Conservation (phyloP, 2,797 vertebrate species). For the Vireo griseus region DNA sequence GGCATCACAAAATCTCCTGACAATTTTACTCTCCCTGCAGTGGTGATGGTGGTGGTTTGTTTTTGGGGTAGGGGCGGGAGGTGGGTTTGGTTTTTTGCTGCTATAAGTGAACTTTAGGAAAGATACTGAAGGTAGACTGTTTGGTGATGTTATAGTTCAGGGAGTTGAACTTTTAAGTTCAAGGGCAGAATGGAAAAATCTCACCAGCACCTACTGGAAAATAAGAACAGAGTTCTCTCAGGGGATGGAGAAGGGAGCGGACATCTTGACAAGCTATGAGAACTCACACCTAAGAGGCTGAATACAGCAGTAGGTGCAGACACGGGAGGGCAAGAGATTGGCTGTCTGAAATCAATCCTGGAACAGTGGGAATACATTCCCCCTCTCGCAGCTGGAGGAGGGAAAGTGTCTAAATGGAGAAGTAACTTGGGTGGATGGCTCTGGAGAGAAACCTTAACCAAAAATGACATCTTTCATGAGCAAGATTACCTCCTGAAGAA, state of each 20-base stretch:
- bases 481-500: neutral
- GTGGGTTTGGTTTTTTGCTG: neutral
- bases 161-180: neutral
- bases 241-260: neutral
- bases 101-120: neutral
- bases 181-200: neutral
- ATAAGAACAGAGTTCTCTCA: neutral
- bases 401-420: neutral
- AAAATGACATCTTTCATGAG: neutral
- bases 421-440: neutral
- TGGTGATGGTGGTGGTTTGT: neutral
- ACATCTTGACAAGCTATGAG: neutral
- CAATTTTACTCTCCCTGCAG: neutral
- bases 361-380: neutral
- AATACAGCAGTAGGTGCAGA: neutral
- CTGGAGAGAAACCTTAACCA: neutral
- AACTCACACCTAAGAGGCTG: neutral
- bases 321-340: neutral
- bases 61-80: neutral
- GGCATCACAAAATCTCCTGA: neutral
- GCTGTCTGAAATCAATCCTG: neutral
- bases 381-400: neutral
- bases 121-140: neutral
- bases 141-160: neutral
- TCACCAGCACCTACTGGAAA: neutral